Conservation (phyloP, 2,113 vertebrate genomes). For the Pelecanus crispus region DNA sequence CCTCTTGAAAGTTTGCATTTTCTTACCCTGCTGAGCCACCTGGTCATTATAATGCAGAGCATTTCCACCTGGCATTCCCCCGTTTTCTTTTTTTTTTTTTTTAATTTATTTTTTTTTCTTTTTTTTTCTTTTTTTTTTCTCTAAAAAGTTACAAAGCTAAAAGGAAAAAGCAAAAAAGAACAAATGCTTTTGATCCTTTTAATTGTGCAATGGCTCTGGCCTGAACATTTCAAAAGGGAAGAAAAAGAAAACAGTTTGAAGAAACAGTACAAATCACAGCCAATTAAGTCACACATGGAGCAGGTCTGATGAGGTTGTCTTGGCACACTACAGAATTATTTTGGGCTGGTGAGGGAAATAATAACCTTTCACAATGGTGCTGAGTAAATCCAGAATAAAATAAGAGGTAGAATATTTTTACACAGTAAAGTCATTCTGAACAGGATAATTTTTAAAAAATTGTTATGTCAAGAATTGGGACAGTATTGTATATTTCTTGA, state of each 20-base stretch:
- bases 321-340: background rate
- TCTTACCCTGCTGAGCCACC: background rate
- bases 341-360: background rate
- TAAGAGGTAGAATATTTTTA: background rate
- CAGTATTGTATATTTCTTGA: background rate
- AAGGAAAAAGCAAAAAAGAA: background rate
- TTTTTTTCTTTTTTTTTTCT: background rate
- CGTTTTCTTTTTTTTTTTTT: background rate
- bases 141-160: background rate
- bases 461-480: background rate
- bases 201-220: background rate
- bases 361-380: background rate
- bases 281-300: background rate
- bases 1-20: background rate
- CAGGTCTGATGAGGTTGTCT: background rate
- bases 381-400: background rate
- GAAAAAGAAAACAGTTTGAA: background rate
- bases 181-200: background rate
- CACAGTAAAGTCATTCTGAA: background rate
- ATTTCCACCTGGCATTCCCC: background rate
- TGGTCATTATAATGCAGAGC: rapidly evolving
- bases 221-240: background rate
- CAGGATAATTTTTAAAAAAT: background rate
- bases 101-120: no score
- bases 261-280: background rate